A percentile compares a stretch with the other conserved stretches of the same genome.
Conservation (phyloP, 2,888 invertebrate species). For the Tipula helvola region DNA sequence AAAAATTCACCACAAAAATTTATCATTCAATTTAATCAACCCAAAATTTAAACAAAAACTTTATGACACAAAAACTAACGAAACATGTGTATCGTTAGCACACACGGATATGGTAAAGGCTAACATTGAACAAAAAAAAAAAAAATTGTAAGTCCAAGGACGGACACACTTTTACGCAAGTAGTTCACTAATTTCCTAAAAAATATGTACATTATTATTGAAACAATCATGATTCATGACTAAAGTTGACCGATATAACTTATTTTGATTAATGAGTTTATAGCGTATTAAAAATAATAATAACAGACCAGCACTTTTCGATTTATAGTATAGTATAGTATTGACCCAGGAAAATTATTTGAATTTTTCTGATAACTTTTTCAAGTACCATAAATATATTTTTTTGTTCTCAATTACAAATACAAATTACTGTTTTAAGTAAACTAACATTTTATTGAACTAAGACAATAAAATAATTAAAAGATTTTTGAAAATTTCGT, state of each 20-base stretch:
- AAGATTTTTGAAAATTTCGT: not conserved
- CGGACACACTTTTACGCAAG: not conserved
- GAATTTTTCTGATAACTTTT: no score
- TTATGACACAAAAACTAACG: not conserved
- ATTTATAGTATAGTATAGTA: no score
- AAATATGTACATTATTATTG: not conserved
- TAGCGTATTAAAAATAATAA: not conserved
- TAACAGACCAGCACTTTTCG: not conserved
- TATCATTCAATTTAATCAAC: not conserved
- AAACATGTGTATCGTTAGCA: not conserved
- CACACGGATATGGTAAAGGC: not conserved
- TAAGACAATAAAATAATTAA: not conserved
- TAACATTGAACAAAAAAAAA: not conserved
- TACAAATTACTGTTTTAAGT: not conserved
- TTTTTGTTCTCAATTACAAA: not conserved
- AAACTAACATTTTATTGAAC: not conserved
- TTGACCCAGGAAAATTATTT: not conserved
- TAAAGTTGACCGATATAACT: not conserved
- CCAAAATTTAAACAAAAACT: not conserved
- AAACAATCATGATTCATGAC: not conserved
- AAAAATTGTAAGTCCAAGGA: not conserved
- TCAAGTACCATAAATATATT: no score
- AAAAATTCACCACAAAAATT: not conserved
- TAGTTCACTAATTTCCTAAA: not conserved
- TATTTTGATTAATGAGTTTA: not conserved